phyloP scores from a whole-genome alignment of 2,113 vertebrate species.

The Lophura nycthemera region DNA sequence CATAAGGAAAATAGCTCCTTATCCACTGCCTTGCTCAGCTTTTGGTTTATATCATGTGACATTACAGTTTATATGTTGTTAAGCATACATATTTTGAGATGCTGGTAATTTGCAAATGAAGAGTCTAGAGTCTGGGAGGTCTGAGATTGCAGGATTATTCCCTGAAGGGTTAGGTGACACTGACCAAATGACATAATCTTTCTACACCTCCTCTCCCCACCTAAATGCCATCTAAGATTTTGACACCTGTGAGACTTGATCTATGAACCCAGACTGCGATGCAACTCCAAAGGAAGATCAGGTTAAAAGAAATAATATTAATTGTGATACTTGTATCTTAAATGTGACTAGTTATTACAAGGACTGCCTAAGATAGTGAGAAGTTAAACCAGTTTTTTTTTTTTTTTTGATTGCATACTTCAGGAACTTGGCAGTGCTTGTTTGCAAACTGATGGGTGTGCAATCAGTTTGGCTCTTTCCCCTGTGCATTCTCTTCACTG shows the following conservation, averaged over 20 bases:
- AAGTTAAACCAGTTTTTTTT: not conserved
- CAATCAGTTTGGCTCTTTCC: constrained; percentile 32
- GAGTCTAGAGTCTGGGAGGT: not conserved
- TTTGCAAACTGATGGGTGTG: constrained; percentile 34
- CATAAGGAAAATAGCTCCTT: not conserved
- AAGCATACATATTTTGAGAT: not conserved
- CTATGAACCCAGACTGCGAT: not conserved
- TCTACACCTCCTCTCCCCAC: not conserved
- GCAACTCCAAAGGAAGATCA: not conserved
- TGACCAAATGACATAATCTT: not conserved
- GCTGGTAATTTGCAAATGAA: not conserved
- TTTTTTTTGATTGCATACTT: constrained; percentile 10
- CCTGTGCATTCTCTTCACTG: fast-evolving
- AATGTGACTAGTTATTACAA: constrained; percentile 1
- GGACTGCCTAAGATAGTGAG: not conserved
- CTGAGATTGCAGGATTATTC: not conserved
- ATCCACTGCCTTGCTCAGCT: not conserved
- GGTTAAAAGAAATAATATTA: not conserved
- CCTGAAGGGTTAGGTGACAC: fast-evolving
- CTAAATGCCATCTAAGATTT: not conserved
- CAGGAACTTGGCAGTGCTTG: constrained; percentile 41
- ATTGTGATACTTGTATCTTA: not conserved
- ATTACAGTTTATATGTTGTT: not conserved
- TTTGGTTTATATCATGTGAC: not conserved
- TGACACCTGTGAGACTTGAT: not conserved